phyloP scores from a whole-genome alignment of 2,113 vertebrate genomes.

The Neodontobutis hainanensis region DNA sequence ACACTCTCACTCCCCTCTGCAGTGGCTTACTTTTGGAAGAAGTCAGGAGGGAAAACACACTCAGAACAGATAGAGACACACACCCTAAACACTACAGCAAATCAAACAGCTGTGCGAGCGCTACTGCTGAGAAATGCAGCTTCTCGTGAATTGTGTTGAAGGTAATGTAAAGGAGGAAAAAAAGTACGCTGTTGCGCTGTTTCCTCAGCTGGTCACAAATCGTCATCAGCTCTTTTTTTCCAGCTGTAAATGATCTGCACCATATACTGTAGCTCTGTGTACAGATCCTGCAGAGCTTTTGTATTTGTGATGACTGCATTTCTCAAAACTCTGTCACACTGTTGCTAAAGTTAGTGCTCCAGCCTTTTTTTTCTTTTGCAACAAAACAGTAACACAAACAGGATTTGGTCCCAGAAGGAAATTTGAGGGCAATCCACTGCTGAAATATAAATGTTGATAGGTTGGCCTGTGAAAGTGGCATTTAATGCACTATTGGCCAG shows the following conservation, averaged over 20 bases:
- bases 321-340: slow-evolving; percentile 22
- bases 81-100: slow-evolving; percentile 15
- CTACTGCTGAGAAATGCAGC: slow-evolving; percentile 14
- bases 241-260: background rate
- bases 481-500: too few species aligned
- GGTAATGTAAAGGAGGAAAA: slow-evolving; percentile 4
- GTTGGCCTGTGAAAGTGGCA: too few species aligned
- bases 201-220: slow-evolving; percentile 3
- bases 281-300: slow-evolving; percentile 27
- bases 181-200: background rate
- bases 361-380: background rate
- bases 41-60: slow-evolving; percentile 35
- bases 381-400: background rate
- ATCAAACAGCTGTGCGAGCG: slow-evolving; percentile 17
- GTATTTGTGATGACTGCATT: slow-evolving; percentile 8
- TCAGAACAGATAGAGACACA: slow-evolving; percentile 17
- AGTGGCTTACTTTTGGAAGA: slow-evolving; percentile 53
- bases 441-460: too few species aligned
- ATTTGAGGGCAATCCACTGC: too few species aligned
- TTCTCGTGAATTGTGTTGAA: slow-evolving; percentile 10
- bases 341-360: background rate
- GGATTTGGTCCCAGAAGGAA: background rate
- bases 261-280: slow-evolving; percentile 38
- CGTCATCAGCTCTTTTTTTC: background rate
- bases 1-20: slow-evolving; percentile 46